A percentile compares a stretch with the other conserved stretches of the same genome.
phyloP scores from a whole-genome alignment of 2,888 invertebrate genomes.

The Apotomis betuletana region DNA sequence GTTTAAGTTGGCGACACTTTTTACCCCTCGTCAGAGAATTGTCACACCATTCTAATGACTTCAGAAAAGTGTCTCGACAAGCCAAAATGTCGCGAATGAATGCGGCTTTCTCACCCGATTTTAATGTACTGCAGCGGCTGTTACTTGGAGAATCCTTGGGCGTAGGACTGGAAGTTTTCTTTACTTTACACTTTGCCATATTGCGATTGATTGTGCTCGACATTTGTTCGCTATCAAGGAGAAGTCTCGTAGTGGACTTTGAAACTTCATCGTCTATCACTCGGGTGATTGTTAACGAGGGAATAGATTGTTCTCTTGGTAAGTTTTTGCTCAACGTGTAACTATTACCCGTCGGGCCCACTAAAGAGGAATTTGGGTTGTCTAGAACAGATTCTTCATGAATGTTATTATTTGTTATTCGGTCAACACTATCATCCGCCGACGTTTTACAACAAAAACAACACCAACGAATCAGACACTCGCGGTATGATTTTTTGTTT shows the following conservation, averaged over 20 bases:
- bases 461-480: conserved; percentile 56
- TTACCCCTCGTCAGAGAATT: conserved; percentile 76
- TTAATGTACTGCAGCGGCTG: conserved; percentile 63
- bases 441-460: conserved; percentile 60
- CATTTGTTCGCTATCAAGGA: conserved; percentile 63
- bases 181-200: conserved; percentile 48
- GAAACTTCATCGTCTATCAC: conserved; percentile 58
- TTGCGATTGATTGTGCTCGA: conserved; percentile 55
- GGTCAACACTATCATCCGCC: conserved; percentile 51
- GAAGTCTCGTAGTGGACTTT: conserved; percentile 64
- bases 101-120: conserved; percentile 76
- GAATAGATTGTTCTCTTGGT: conserved; percentile 44
- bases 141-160: conserved; percentile 54
- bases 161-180: conserved; percentile 46
- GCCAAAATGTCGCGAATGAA: conserved; percentile 76
- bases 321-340: conserved; percentile 61
- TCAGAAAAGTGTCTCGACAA: conserved; percentile 75
- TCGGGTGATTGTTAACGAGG: conserved; percentile 52
- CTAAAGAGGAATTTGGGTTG: conserved; percentile 63
- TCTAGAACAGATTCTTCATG: conserved; percentile 56
- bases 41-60: conserved; percentile 79
- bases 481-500: conserved; percentile 54
- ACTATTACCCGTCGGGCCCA: conserved; percentile 63
- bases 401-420: conserved; percentile 15
- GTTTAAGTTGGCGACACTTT: conserved; percentile 68